Conservation (phyloP, 2,888 invertebrate genomes). For the Zonitis immaculata region DNA sequence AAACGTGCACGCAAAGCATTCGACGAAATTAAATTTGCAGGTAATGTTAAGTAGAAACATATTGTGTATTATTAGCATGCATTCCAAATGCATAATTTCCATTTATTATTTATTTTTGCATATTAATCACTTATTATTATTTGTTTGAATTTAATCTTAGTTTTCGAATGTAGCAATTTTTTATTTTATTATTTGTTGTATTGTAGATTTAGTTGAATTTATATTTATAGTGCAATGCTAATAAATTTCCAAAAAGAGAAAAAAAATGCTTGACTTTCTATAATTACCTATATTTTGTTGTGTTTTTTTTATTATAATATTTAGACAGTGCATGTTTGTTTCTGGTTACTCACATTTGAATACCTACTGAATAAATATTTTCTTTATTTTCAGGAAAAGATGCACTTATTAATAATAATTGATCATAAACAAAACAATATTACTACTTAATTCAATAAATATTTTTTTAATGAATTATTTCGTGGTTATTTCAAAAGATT, state of each 20-base stretch:
- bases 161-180: not conserved
- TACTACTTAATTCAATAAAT: no score
- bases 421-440: not conserved
- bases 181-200: not conserved
- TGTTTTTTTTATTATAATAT: not conserved
- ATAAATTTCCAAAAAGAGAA: not conserved
- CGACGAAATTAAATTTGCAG: constrained; percentile 97
- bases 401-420: constrained; percentile 4
- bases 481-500: no score
- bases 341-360: not conserved
- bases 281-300: not conserved
- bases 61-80: constrained; percentile 1
- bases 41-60: constrained; percentile 53
- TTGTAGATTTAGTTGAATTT: not conserved
- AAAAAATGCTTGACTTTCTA: constrained; percentile 9
- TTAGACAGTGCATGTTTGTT: not conserved
- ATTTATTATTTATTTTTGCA: not conserved
- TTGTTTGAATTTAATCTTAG: no score
- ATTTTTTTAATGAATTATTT: no score
- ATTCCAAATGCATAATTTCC: not conserved
- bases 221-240: not conserved
- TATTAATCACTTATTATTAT: not conserved
- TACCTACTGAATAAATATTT: no score
- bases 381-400: constrained; percentile 3
- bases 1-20: constrained; percentile 99